These are phyloP conservation scores for Spisula subtruncata DNA, from an alignment of 2,888 invertebrate species.

Conservation along the genomic window DNA sequence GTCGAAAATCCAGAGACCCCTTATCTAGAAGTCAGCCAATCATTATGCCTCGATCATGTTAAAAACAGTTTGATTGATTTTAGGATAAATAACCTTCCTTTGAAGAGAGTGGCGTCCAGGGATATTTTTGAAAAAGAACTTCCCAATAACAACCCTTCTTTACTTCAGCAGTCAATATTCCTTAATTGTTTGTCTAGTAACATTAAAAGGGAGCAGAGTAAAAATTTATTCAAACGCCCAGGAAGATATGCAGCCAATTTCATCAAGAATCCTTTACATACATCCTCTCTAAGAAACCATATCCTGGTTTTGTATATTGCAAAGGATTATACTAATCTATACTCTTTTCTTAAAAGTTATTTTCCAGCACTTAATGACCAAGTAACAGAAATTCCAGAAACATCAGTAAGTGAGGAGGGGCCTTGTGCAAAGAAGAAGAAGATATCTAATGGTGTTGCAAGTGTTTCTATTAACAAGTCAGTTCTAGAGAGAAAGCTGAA, in stretches of 20 bases:
- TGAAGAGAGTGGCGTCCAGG: background rate
- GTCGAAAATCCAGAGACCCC: background rate
- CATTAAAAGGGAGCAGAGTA: background rate
- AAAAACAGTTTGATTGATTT: background rate
- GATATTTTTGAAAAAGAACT: background rate
- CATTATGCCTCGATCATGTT: background rate
- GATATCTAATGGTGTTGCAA: background rate
- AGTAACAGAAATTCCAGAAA: background rate
- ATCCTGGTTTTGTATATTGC: background rate
- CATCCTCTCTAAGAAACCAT: slow-evolving; percentile 15
- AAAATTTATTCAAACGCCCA: background rate
- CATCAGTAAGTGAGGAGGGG: background rate
- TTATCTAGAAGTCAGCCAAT: background rate
- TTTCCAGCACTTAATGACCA: background rate
- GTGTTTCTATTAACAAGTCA: background rate
- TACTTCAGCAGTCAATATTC: background rate
- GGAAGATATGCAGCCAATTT: slow-evolving; percentile 17
- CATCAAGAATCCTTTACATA: background rate
- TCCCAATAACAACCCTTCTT: background rate
- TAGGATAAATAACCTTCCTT: background rate
- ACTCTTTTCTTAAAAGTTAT: background rate
- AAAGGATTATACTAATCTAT: slow-evolving; percentile 1
- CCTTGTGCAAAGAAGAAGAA: background rate
- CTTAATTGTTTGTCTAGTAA: background rate
- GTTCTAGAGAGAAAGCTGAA: background rate